Evolutionary conservation across 2,797 vertebrate species (phyloP).

Genomic region (Lepidocolaptes lacrymiger): DNA sequence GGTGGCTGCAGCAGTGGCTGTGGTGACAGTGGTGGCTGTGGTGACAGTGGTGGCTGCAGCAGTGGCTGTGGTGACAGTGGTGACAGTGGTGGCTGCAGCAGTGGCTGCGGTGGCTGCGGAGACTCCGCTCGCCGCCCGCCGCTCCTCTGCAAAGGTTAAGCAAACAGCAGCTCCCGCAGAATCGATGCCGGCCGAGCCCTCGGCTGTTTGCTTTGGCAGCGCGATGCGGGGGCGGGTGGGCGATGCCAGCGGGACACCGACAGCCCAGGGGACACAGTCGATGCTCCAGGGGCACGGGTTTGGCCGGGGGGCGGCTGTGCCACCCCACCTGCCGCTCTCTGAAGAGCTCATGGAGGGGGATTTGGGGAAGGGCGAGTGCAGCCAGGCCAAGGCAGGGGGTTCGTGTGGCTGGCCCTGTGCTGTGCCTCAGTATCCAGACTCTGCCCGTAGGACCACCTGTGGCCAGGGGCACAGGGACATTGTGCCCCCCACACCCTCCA

Average conservation of each 20-base stretch:
- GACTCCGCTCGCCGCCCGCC: background rate
- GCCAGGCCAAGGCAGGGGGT: fast-evolving
- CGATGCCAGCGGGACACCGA: background rate
- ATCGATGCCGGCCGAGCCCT: constrained; percentile 69
- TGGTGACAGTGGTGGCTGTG: background rate
- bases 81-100: background rate
- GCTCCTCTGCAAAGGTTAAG: constrained; percentile 78
- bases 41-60: too few species aligned
- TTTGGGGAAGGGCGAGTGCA: fast-evolving
- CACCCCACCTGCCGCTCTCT: fast-evolving
- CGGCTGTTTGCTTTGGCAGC: constrained; percentile 76
- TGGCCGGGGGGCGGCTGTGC: background rate
- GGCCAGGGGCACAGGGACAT: background rate
- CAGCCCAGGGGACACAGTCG: background rate
- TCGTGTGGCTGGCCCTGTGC: fast-evolving
- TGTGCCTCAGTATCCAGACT: background rate
- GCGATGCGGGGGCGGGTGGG: constrained; percentile 48
- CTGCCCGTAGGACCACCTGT: fast-evolving
- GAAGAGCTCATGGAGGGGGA: background rate
- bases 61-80: background rate
- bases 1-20: too few species aligned
- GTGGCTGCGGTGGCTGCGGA: background rate
- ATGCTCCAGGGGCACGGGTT: background rate
- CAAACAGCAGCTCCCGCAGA: constrained; percentile 77
- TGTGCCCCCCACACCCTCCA: too few species aligned